Conservation (phyloP, 2,888 invertebrate species). For the Apamea crenata region DNA sequence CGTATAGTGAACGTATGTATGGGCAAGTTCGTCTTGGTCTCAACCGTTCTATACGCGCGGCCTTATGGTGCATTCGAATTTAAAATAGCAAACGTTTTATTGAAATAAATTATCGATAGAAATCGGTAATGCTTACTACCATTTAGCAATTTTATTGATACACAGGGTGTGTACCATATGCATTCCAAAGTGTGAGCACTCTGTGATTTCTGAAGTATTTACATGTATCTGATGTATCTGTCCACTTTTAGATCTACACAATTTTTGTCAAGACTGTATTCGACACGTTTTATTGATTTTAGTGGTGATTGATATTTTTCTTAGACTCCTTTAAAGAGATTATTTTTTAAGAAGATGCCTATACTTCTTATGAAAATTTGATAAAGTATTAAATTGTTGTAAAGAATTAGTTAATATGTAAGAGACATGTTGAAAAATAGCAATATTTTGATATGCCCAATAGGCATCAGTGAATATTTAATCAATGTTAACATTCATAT, state of each 20-base stretch:
- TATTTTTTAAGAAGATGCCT: constrained; percentile 53
- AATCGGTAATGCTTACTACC: constrained; percentile 26
- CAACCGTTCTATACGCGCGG: constrained; percentile 19
- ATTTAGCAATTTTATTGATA: constrained; percentile 23
- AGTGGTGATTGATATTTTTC: constrained; percentile 38
- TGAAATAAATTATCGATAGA: background rate
- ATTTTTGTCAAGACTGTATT: constrained; percentile 54
- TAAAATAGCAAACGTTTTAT: constrained; percentile 29
- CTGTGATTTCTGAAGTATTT: constrained; percentile 49
- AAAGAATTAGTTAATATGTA: constrained; percentile 35
- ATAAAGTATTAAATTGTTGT: constrained; percentile 53
- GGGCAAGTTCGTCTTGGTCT: constrained; percentile 1
- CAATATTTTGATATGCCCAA: constrained; percentile 32
- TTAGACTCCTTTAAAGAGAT: constrained; percentile 47
- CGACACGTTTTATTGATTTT: constrained; percentile 24
- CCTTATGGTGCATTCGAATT: constrained; percentile 26
- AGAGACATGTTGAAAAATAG: constrained; percentile 22
- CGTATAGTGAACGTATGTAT: constrained; percentile 8
- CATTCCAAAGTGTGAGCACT: constrained; percentile 28
- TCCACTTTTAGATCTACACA: constrained; percentile 48
- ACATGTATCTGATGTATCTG: constrained; percentile 49
- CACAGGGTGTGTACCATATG: constrained; percentile 3
- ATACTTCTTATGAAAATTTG: constrained; percentile 54
- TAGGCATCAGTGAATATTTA: constrained; percentile 18
- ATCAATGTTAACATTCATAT: constrained; percentile 15